phyloP scores from a whole-genome alignment of 1,140 invertebrate genomes.

The Radopholus similis region DNA sequence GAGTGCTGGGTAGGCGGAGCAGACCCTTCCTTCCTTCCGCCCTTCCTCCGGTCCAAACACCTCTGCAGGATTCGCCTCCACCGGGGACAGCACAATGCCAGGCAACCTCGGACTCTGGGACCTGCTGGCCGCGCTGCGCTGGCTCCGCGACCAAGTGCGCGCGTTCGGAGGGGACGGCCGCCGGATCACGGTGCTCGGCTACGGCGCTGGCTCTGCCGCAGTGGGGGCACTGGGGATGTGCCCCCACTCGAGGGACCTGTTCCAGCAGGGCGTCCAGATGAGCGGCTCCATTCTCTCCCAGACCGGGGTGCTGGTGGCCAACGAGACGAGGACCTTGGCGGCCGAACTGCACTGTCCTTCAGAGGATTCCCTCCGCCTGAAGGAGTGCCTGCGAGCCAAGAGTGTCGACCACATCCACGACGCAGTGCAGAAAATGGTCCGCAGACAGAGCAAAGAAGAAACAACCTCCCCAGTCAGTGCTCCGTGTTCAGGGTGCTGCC shows the following conservation, averaged over 20 bases:
- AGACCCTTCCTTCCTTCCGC: neutral
- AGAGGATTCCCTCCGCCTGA: conserved; percentile 25
- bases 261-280: conserved; percentile 38
- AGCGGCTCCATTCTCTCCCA: conserved; percentile 37
- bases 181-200: conserved; percentile 26
- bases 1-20: conserved; percentile 14
- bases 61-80: conserved; percentile 51
- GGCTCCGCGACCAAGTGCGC: conserved; percentile 62
- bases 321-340: conserved; percentile 28
- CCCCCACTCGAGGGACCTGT: conserved; percentile 22
- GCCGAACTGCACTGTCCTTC: conserved; percentile 21
- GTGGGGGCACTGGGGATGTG: conserved; percentile 13
- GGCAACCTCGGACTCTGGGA: conserved; percentile 62
- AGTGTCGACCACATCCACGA: conserved; percentile 27
- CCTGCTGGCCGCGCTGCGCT: conserved; percentile 54
- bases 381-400: conserved; percentile 28
- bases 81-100: conserved; percentile 45
- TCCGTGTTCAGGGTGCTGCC: conserved; percentile 7
- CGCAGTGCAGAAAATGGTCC: conserved; percentile 25
- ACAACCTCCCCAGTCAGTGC: neutral
- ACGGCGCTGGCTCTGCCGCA: conserved; percentile 31
- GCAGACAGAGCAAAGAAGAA: neutral
- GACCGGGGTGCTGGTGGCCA: conserved; percentile 9
- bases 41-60: no score
- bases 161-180: conserved; percentile 65